Conservation (phyloP, 2,113 vertebrate genomes). For the Vidua macroura region DNA sequence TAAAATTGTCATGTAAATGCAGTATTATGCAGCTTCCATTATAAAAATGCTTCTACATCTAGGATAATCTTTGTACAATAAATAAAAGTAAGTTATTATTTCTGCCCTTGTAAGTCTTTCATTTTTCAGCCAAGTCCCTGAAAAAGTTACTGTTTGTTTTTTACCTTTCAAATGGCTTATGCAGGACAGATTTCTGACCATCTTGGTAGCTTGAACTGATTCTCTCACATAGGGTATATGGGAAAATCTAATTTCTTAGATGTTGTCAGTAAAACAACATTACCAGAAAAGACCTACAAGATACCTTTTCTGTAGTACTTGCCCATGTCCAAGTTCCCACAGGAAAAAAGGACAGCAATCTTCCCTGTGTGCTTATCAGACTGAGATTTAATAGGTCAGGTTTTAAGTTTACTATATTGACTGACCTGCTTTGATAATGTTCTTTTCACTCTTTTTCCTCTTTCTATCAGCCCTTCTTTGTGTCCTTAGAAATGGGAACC, state of each 20-base stretch:
- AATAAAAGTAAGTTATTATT: not conserved
- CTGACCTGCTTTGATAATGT: not conserved
- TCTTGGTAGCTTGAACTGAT: not conserved
- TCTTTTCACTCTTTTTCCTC: not conserved
- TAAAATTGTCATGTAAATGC: not conserved
- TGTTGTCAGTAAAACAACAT: not conserved
- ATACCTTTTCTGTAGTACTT: not conserved
- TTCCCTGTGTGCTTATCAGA: not conserved
- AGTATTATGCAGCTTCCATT: not conserved
- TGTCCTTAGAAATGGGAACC: not conserved
- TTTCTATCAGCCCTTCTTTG: not conserved
- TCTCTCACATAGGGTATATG: not conserved
- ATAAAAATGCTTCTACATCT: not conserved
- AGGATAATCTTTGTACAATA: not conserved
- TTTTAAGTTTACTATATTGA: slow-evolving; percentile 1
- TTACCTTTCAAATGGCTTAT: not conserved
- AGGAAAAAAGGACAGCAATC: not conserved
- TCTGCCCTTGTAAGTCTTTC: not conserved
- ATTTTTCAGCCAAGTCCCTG: not conserved
- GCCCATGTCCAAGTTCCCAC: not conserved
- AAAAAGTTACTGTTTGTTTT: not conserved
- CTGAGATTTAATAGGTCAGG: not conserved
- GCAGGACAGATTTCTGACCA: not conserved
- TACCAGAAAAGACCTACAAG: not conserved
- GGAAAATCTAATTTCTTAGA: not conserved